Evolutionary conservation across 2,797 vertebrate genomes (phyloP).

Genomic region (Salmo trutta): DNA sequence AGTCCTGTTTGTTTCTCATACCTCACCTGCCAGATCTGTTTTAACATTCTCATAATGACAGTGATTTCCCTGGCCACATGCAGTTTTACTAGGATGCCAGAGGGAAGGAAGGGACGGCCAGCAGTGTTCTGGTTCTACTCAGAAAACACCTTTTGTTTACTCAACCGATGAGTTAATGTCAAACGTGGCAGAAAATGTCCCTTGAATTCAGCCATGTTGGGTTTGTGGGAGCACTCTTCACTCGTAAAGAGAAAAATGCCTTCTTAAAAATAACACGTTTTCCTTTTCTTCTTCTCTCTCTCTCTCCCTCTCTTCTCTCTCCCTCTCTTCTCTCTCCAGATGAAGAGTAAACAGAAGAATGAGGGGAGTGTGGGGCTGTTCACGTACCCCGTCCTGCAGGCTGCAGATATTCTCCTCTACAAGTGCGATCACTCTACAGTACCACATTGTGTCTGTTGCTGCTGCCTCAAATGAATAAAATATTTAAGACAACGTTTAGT

Average conservation of each 20-base stretch:
- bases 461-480: no score
- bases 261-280: neutral
- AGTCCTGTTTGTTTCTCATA: constrained; percentile 12
- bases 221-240: constrained; percentile 50
- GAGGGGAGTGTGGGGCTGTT: constrained; percentile 89
- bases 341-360: constrained; percentile 83
- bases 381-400: constrained; percentile 93
- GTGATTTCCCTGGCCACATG: constrained; percentile 32
- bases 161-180: constrained; percentile 59
- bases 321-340: constrained; percentile 64
- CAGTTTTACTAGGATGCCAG: constrained; percentile 34
- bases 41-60: constrained; percentile 31
- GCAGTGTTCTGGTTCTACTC: constrained; percentile 9
- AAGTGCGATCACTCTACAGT: constrained; percentile 76
- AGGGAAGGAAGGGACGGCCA: constrained; percentile 8
- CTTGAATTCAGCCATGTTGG: constrained; percentile 33
- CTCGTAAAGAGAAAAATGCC: constrained; percentile 34
- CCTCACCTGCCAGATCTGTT: constrained; percentile 40
- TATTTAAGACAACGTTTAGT: no score
- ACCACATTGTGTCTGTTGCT: no score
- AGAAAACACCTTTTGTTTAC: constrained; percentile 61
- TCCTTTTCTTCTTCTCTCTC: neutral
- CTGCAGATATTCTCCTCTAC: constrained; percentile 93
- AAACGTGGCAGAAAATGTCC: constrained; percentile 54
- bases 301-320: neutral